Percentiles rank a stretch among this genome's conserved stretches.
Conservation (phyloP, 2,113 vertebrate species). For the Willisornis vidua region DNA sequence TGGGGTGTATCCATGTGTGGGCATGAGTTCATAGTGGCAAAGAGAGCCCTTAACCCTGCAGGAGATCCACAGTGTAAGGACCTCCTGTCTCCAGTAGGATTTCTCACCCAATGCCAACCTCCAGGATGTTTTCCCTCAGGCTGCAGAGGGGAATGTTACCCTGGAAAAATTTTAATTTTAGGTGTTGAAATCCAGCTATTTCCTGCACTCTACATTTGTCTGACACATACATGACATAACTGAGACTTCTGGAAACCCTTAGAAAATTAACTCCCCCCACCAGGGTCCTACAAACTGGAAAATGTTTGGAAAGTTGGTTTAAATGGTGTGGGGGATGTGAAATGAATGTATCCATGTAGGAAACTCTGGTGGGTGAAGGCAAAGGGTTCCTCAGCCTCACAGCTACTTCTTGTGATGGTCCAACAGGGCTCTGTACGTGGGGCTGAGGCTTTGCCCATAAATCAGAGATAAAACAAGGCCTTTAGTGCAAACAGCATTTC, state of each 20-base stretch:
- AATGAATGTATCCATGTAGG: background rate
- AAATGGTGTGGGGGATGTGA: background rate
- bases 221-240: conserved; percentile 42
- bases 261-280: background rate
- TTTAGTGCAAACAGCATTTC: background rate
- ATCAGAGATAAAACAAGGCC: background rate
- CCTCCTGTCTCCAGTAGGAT: background rate
- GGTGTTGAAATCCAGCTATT: conserved; percentile 71
- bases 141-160: background rate
- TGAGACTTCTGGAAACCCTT: conserved; percentile 61
- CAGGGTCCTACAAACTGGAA: background rate
- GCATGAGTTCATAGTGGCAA: background rate
- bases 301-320: conserved; percentile 33
- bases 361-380: background rate
- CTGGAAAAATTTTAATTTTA: conserved; percentile 68
- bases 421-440: background rate
- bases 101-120: background rate
- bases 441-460: background rate
- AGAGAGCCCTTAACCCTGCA: background rate
- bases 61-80: background rate
- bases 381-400: background rate
- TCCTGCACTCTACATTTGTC: conserved; percentile 31
- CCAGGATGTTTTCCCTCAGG: conserved; percentile 37
- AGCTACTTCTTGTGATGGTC: background rate
- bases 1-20: background rate